Evolutionary conservation across 2,888 invertebrate genomes (phyloP).

Genomic region (Gisinianus flammeolus): DNA sequence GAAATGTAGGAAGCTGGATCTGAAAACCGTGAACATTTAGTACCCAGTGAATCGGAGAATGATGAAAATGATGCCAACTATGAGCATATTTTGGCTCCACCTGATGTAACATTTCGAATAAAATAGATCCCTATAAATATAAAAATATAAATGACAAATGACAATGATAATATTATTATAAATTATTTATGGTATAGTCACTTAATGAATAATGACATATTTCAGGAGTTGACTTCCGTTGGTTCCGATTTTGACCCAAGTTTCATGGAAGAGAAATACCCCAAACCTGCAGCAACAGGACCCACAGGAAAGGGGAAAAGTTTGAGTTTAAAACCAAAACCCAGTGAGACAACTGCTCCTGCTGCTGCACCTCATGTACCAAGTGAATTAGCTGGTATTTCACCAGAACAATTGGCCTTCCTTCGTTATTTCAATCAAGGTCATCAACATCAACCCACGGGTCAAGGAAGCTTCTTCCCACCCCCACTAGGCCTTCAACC

Average conservation of each 20-base stretch:
- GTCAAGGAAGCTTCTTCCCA: constrained; percentile 35
- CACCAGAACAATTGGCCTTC: constrained; percentile 58
- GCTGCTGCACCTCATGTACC: constrained; percentile 30
- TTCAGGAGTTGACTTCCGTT: constrained; percentile 73
- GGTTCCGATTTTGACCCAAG: constrained; percentile 74
- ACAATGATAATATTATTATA: neutral
- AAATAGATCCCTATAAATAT: too few species aligned
- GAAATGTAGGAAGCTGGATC: constrained; percentile 78
- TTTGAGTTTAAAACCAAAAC: constrained; percentile 28
- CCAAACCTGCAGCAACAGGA: constrained; percentile 65
- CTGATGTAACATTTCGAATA: constrained; percentile 51
- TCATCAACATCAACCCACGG: constrained; percentile 38
- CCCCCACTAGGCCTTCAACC: constrained; percentile 62
- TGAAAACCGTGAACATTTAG: constrained; percentile 72
- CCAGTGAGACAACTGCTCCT: constrained; percentile 22
- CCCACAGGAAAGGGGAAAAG: constrained; percentile 61
- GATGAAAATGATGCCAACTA: constrained; percentile 78
- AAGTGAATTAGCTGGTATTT: constrained; percentile 48
- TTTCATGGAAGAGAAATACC: constrained; percentile 69
- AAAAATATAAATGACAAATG: neutral
- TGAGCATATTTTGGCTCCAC: constrained; percentile 58
- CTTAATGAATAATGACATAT: neutral
- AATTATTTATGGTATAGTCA: neutral
- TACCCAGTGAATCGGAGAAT: constrained; percentile 72
- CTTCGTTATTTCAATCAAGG: constrained; percentile 54